phyloP scores from a whole-genome alignment of 2,888 invertebrate species.

The Lampropteryx suffumata region DNA sequence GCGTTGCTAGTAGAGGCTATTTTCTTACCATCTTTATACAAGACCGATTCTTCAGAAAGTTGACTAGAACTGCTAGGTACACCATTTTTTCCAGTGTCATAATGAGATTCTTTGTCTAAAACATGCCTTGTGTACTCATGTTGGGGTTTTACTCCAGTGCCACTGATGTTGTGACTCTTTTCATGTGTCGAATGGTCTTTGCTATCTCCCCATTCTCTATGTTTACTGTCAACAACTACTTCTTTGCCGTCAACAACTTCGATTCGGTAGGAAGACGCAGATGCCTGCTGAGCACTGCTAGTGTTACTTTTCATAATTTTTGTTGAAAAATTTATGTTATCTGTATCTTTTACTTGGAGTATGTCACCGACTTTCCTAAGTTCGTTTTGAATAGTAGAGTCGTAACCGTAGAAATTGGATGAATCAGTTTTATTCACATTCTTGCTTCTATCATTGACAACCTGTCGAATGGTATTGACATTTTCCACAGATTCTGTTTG shows the following conservation, averaged over 20 bases:
- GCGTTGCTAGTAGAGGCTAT: conserved; percentile 69
- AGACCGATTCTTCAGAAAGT: conserved; percentile 67
- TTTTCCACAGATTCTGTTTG: conserved; percentile 46
- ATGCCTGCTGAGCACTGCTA: conserved; percentile 83
- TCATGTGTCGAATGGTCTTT: conserved; percentile 78
- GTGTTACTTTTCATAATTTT: conserved; percentile 82
- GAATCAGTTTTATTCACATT: conserved; percentile 68
- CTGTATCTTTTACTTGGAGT: conserved; percentile 62
- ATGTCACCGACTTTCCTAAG: conserved; percentile 72
- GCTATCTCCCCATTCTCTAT: conserved; percentile 83
- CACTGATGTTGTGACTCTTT: conserved; percentile 78
- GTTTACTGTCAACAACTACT: conserved; percentile 81
- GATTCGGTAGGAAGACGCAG: conserved; percentile 84
- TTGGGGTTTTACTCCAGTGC: conserved; percentile 81
- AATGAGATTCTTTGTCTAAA: conserved; percentile 80
- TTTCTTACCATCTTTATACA: conserved; percentile 74
- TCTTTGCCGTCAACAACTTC: conserved; percentile 86
- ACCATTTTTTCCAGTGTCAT: conserved; percentile 83
- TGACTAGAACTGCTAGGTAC: conserved; percentile 70
- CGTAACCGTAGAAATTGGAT: conserved; percentile 75
- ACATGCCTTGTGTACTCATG: conserved; percentile 82
- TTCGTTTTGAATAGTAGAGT: conserved; percentile 71
- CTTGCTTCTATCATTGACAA: conserved; percentile 50
- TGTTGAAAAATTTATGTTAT: conserved; percentile 70
- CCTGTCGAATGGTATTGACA: conserved; percentile 44